These are phyloP conservation scores for Hydropotes inermis DNA, from an alignment of 2,113 vertebrate species.

Conservation along the genomic window DNA sequence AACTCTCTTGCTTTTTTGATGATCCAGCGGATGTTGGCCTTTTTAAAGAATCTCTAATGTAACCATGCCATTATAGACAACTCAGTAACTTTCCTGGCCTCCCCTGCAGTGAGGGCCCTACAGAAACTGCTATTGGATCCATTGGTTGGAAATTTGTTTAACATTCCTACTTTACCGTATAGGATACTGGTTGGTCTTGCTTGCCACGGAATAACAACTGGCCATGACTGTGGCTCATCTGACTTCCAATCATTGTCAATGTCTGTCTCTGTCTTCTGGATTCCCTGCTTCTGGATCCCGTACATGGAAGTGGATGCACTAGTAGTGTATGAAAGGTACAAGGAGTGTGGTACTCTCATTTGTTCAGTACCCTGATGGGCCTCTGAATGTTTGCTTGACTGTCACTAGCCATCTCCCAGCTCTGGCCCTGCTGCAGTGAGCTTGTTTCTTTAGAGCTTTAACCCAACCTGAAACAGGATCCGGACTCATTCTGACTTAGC, in stretches of 20 bases:
- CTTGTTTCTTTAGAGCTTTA: neutral
- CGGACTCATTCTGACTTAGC: neutral
- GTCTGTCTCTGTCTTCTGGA: neutral
- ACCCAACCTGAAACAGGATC: neutral
- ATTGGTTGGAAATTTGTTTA: neutral
- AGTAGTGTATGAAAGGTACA: neutral
- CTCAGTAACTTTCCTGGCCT: neutral
- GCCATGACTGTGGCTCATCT: neutral
- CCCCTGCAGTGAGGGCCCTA: neutral
- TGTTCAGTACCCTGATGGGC: neutral
- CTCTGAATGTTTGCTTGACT: neutral
- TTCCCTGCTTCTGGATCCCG: neutral
- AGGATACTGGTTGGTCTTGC: neutral
- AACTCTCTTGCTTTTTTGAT: too few relatives aligned
- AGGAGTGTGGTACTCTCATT: neutral
- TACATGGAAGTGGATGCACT: neutral
- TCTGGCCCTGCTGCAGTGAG: neutral
- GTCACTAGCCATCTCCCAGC: neutral
- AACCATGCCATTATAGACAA: neutral
- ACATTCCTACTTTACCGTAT: neutral
- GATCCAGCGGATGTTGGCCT: neutral
- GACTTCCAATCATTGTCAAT: neutral
- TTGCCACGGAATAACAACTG: neutral
- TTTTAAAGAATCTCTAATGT: neutral
- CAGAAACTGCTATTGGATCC: neutral